Base-by-base conservation (phyloP, 2,888 invertebrate species). In the Pelosia muscerda region DNA sequence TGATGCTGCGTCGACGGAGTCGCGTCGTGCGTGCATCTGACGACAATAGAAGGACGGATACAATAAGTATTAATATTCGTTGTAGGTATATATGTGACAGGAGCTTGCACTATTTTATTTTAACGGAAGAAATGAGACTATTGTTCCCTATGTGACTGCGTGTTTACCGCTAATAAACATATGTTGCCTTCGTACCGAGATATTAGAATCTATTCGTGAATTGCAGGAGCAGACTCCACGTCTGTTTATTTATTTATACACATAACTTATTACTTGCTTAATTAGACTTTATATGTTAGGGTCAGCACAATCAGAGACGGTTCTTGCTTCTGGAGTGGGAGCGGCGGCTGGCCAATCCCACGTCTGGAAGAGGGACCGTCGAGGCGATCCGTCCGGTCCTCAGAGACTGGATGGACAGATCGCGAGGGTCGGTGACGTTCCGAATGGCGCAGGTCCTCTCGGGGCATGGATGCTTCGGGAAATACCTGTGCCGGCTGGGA, bases 11-110 rank as follows among this genome's bases (percentile, higher is more conserved):
- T 79, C 76, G 74, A 5, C 26, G 78, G 78, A 76, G 74, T 31
- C 57, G 23, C 65, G 65, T 42, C 56, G 42, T 82, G 81, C 80
- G 84, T 79, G 82, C 75, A 82, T 83, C 83, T 86, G 79, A 74
- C 79, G 75, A 72, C 73, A n/a, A n/a, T n/a, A 78, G 79, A 78
- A 69, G 60, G 72, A 59, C 72, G 76, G 77, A 76, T 75, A 81
- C 84, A 84, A 84, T 83, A 83, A 81, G 78, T 84, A 84, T 81
- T 82, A 78, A 84, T 85, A 83, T 85, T 82, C 81, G 81, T 80
- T 73, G 70, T 65, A 74, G 65, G 66, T 73, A 76, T 73, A 75
- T 74, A 68, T 74, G 73, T 22, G 70, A 72, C 73, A 75, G 68
- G 82, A 85, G 82, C 84, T 83, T 84, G 82, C 80, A 76, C 75